Evolutionary conservation across 2,797 vertebrate genomes (phyloP).

Genomic region (Schizopygopsis pylzovi): DNA sequence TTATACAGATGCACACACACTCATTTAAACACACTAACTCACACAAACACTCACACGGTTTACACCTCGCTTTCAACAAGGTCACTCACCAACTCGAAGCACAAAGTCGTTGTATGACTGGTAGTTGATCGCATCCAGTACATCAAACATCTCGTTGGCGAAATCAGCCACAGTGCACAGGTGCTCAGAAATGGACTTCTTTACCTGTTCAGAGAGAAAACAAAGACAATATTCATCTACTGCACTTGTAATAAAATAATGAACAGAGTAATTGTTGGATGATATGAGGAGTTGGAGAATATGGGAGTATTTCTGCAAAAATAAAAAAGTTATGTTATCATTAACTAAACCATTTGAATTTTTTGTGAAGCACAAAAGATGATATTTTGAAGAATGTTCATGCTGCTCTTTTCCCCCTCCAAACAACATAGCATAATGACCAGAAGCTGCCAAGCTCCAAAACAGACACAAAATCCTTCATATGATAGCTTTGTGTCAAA

Average conservation of each 20-base stretch:
- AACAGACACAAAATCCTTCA: neutral
- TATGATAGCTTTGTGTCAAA: neutral
- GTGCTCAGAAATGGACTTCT: conserved; percentile 91
- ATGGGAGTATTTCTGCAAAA: neutral
- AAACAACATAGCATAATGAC: neutral
- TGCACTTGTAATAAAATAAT: neutral
- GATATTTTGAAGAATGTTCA: neutral
- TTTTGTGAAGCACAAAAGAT: neutral
- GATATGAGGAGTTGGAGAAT: too few relatives aligned
- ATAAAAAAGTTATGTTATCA: too few relatives aligned
- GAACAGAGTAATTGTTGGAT: neutral
- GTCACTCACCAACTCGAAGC: conserved; percentile 91
- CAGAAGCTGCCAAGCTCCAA: neutral
- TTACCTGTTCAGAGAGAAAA: conserved; percentile 76
- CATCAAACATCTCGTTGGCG: conserved; percentile 97
- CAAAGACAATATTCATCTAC: neutral
- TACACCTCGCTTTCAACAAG: conserved; percentile 24
- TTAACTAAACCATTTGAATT: neutral
- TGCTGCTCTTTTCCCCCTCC: neutral
- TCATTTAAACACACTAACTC: neutral
- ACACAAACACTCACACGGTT: conserved; percentile 22
- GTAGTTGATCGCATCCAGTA: conserved; percentile 98
- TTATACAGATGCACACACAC: conserved; percentile 35
- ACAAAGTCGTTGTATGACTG: conserved; percentile 99
- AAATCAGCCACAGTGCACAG: conserved; percentile 94